Base-by-base conservation (phyloP, 2,113 vertebrate species). In the Cervus canadensis region DNA sequence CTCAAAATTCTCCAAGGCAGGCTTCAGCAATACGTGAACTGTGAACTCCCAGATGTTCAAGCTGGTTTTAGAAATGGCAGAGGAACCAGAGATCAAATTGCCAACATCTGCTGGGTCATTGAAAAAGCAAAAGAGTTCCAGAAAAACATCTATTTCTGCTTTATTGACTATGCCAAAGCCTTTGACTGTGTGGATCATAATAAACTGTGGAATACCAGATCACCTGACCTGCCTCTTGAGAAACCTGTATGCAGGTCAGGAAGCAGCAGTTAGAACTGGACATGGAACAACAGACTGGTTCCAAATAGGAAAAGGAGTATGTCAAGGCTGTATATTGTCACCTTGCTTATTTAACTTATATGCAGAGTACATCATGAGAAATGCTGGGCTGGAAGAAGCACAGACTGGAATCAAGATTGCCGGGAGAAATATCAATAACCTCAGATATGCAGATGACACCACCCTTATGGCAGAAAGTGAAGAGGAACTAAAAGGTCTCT, bases 381-480 rank as follows among this genome's bases (percentile, higher is more conserved):
- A 71, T 6, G 9, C n/a, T 71, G 64, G n/a, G n/a, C 17, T 71
- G 36, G 67, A 71, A 12, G 19, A 71, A 71, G n/a, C 67, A 71
- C 67, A 71, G 40, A 19, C 9, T 36, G 17, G 67, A 71, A 71
- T 10, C 8, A n/a, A 67, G 16, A n/a, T n/a, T 19, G 17, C 7
- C 0, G 0, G 33, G 62, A 67, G 62, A 67, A 67, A n/a, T 67
- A 67, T 36, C 64, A 12, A 6, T 71, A 71, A 36, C 67, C 36
- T 71, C 67, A 71, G 3, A 71, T 71, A 71, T 23, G 67, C 67
- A 71, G n/a, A 71, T 36, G 67, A 71, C 67, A 71, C 19, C 19
- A 36, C 5, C 67, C 5, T 71, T 71, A 36, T 0, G 19, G n/a
- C 67, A 71, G 9, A 71, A 36, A 36, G 19, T 0, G 0, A 50